Evolutionary conservation across 2,888 invertebrate genomes (phyloP).

Genomic region (Trilocha varians): DNA sequence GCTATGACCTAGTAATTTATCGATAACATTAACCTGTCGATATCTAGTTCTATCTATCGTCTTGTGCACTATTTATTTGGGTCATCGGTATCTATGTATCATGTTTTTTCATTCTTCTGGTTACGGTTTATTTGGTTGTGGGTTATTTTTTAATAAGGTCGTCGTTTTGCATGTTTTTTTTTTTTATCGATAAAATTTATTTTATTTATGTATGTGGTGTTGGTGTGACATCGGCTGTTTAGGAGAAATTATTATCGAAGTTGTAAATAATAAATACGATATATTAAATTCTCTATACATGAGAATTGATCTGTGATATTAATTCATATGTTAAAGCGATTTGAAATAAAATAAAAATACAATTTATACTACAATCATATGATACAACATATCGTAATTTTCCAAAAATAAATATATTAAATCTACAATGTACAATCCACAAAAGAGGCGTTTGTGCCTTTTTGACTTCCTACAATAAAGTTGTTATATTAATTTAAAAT

Average conservation of each 20-base stretch:
- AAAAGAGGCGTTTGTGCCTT: no score
- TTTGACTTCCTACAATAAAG: no score
- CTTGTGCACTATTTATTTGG: conserved; percentile 54
- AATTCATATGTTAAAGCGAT: no score
- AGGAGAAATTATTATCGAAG: background rate
- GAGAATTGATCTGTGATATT: no score
- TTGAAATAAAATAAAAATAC: no score
- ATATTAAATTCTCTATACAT: background rate
- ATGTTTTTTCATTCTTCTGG: conserved; percentile 29
- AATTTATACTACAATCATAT: no score
- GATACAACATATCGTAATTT: no score
- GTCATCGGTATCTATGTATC: conserved; percentile 34
- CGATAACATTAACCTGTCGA: conserved; percentile 21
- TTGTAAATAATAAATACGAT: background rate
- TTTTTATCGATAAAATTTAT: conserved; percentile 9
- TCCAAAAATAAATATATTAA: no score
- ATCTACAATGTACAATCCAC: no score
- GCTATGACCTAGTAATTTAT: background rate
- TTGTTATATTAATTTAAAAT: no score
- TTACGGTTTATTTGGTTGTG: conserved; percentile 36
- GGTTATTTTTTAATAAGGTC: conserved; percentile 18
- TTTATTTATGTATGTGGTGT: conserved; percentile 41
- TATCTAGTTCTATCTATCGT: conserved; percentile 34
- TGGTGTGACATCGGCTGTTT: conserved; percentile 63
- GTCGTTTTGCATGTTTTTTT: conserved; percentile 6